Conservation (phyloP, 2,797 vertebrate genomes). For the Manis crassicaudata region DNA sequence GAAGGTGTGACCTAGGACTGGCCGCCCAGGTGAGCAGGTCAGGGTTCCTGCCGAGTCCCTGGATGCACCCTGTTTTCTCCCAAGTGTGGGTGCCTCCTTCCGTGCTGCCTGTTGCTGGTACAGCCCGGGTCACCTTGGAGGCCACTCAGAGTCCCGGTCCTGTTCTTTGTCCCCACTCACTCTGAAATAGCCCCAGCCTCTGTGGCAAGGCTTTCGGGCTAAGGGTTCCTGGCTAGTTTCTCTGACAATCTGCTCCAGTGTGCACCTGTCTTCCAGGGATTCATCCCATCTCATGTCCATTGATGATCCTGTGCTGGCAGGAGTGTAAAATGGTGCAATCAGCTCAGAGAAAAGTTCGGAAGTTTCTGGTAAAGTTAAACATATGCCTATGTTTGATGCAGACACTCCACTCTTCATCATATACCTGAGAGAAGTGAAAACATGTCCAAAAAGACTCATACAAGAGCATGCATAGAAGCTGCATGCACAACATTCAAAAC, state of each 20-base stretch:
- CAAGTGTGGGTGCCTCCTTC: neutral
- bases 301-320: no score
- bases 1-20: neutral
- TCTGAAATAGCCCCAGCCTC: neutral
- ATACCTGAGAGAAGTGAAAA: neutral
- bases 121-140: neutral
- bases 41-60: neutral
- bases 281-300: neutral
- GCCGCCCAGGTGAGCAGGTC: no score
- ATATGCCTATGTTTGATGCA: neutral
- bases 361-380: neutral
- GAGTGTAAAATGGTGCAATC: neutral
- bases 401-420: neutral
- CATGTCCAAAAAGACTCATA: neutral
- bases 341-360: neutral
- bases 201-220: no score
- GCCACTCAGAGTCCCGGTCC: fast-evolving
- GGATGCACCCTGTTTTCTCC: neutral
- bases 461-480: neutral
- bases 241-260: neutral
- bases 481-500: neutral
- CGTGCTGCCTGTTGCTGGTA: fast-evolving
- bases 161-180: fast-evolving
- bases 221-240: no score
- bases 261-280: neutral